Conservation (phyloP, 2,113 vertebrate species). For the Patagioenas fasciata region DNA sequence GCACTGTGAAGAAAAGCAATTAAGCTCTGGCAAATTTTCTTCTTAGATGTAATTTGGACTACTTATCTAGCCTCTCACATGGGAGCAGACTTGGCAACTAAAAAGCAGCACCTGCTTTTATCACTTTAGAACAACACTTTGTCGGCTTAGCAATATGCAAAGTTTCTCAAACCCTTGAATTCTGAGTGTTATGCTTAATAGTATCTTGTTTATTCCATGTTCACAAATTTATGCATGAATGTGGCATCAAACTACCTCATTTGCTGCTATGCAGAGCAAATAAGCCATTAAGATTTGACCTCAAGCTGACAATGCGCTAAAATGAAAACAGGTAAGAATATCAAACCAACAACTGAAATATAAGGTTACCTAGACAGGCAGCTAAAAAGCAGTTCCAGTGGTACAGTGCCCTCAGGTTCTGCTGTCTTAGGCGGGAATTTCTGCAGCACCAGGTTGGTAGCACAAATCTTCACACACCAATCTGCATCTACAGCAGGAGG, state of each 20-base stretch:
- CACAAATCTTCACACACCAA: background rate
- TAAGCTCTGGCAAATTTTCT: conserved; percentile 68
- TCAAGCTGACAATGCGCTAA: background rate
- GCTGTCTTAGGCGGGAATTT: background rate
- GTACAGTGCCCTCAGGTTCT: background rate
- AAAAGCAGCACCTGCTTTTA: conserved; percentile 72
- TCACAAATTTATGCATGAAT: background rate
- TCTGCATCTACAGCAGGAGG: background rate
- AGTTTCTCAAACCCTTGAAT: conserved; percentile 33
- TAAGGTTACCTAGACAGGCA: background rate
- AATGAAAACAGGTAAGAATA: conserved; percentile 2
- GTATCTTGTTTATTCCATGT: background rate
- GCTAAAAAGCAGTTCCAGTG: background rate
- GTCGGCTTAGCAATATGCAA: background rate
- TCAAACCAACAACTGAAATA: background rate
- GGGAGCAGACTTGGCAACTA: conserved; percentile 59
- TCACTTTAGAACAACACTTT: conserved; percentile 43
- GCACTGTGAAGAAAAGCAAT: conserved; percentile 72
- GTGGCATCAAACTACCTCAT: background rate
- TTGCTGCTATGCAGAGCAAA: background rate
- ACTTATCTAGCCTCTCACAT: conserved; percentile 70
- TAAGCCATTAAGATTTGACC: background rate
- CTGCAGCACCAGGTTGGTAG: background rate
- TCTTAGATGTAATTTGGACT: conserved; percentile 71
- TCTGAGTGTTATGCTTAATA: background rate